phyloP scores from a whole-genome alignment of 2,113 vertebrate species.

The Brachyistius frenatus region DNA sequence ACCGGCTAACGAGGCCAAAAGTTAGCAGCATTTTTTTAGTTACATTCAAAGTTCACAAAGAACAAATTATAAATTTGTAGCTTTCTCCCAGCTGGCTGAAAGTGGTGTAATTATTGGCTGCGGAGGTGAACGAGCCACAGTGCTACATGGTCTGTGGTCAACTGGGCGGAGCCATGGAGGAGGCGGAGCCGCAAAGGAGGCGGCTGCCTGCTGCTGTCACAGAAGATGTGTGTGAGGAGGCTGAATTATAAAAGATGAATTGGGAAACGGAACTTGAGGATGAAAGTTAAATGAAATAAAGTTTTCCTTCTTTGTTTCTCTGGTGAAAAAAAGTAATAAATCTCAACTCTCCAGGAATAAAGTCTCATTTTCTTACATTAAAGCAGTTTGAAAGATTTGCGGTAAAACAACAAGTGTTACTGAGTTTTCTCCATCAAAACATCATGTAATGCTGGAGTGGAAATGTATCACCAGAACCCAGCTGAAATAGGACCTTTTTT shows the following conservation, averaged over 20 bases:
- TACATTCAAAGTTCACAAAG: constrained; percentile 2
- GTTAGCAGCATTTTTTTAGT: neutral
- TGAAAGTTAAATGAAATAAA: constrained; percentile 1
- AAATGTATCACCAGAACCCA: no score
- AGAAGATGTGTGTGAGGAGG: constrained; percentile 9
- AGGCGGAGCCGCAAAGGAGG: constrained; percentile 46
- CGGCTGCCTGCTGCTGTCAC: constrained; percentile 32
- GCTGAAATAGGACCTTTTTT: neutral
- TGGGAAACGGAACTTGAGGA: neutral
- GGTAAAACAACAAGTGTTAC: neutral
- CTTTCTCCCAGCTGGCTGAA: neutral
- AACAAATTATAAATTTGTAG: constrained; percentile 37
- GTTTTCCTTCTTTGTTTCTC: neutral
- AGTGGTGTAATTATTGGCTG: constrained; percentile 33
- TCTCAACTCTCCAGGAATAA: constrained; percentile 8
- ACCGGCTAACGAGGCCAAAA: neutral
- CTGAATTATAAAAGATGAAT: constrained; percentile 24
- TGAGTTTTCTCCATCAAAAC: neutral
- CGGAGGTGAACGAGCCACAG: constrained; percentile 31
- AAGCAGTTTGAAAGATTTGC: neutral
- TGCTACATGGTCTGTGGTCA: constrained; percentile 59
- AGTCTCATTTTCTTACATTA: neutral
- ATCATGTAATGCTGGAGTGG: no score
- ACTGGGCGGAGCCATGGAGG: constrained; percentile 40
- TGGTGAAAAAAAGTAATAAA: neutral